Conservation (phyloP, 2,797 vertebrate species). For the Sphenopsis melanotis region DNA sequence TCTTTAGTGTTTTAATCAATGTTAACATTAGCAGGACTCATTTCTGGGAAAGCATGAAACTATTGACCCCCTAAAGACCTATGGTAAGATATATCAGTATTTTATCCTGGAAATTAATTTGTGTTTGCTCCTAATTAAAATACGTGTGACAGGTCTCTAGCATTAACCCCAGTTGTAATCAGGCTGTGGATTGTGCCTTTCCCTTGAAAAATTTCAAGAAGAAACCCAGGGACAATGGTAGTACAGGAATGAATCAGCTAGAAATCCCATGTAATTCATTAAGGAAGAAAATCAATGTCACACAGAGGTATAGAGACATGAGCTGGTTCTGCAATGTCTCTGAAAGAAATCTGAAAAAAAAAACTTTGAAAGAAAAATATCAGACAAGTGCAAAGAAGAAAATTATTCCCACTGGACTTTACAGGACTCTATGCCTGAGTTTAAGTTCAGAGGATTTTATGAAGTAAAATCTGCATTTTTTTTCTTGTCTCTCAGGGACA, state of each 20-base stretch:
- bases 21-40: slow-evolving; percentile 1
- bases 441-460: not conserved
- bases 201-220: slow-evolving; percentile 2
- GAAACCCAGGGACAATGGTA: not conserved
- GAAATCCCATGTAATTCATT: slow-evolving; percentile 31
- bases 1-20: slow-evolving; percentile 68
- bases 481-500: not conserved
- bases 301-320: not conserved
- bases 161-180: slow-evolving; percentile 53
- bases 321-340: not conserved
- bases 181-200: not conserved
- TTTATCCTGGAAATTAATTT: slow-evolving; percentile 69
- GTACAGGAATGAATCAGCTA: not conserved
- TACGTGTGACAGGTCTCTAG: not conserved
- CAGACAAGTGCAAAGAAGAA: not conserved
- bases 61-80: slow-evolving; percentile 25
- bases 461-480: not conserved
- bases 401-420: not conserved
- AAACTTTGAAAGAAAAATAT: not conserved
- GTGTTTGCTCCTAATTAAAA: slow-evolving; percentile 72
- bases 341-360: not conserved
- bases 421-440: not conserved
- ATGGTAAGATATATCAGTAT: slow-evolving; percentile 15
- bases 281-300: not conserved
- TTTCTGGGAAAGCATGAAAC: slow-evolving; percentile 6